Conservation (phyloP, 2,797 vertebrate species). For the Sarcoramphus papa region DNA sequence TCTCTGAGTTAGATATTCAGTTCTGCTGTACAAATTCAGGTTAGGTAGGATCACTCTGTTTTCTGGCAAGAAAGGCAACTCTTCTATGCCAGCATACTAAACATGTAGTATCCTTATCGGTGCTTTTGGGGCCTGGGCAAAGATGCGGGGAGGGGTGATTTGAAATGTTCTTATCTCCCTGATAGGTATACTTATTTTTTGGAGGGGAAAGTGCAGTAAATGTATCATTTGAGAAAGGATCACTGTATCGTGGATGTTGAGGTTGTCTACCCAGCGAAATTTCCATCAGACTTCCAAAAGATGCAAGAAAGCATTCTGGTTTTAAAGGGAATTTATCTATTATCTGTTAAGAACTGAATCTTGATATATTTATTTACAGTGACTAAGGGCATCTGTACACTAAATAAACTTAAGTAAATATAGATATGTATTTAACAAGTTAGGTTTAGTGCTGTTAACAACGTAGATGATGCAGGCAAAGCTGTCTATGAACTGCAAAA, state of each 20-base stretch:
- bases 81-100: neutral
- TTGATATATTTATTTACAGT: neutral
- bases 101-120: neutral
- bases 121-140: neutral
- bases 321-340: neutral
- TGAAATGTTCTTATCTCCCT: neutral
- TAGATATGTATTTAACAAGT: neutral
- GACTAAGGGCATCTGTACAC: neutral
- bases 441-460: neutral
- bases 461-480: neutral
- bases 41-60: neutral
- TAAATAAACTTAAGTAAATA: neutral
- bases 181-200: neutral
- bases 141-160: neutral
- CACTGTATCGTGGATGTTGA: neutral
- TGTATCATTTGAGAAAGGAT: neutral
- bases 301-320: neutral
- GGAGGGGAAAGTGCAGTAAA: neutral
- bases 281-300: neutral
- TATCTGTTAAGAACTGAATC: neutral
- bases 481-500: neutral
- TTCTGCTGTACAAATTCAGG: neutral
- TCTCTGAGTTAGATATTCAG: neutral
- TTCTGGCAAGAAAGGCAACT: neutral
- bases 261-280: neutral